phyloP scores from a whole-genome alignment of 1,140 invertebrate species.

The Pectinophora gossypiella region DNA sequence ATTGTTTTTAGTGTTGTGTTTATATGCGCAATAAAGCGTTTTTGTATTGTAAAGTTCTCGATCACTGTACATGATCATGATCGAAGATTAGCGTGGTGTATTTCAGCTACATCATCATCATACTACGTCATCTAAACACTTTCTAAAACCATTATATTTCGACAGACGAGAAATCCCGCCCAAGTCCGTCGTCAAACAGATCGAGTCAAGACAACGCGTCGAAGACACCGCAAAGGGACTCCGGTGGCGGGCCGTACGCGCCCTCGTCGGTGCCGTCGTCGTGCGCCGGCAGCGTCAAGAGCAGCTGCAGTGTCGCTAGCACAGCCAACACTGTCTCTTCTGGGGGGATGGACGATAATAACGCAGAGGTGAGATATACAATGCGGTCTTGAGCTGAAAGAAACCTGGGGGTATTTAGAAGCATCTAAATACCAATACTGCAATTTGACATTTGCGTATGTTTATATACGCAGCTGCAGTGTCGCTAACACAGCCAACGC shows the following conservation, averaged over 20 bases:
- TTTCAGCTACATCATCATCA: too few species aligned
- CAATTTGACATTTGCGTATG: too few species aligned
- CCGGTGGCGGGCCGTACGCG: slow-evolving; percentile 62
- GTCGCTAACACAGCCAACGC: slow-evolving; percentile 34
- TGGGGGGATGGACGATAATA: slow-evolving; percentile 9
- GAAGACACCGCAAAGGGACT: slow-evolving; percentile 65
- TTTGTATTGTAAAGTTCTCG: too few species aligned
- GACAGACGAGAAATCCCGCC: slow-evolving; percentile 71
- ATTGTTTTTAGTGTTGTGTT: too few species aligned
- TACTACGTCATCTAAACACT: too few species aligned
- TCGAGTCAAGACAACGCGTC: slow-evolving; percentile 65
- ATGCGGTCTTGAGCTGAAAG: too few species aligned
- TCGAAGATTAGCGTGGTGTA: too few species aligned
- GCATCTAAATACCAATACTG: too few species aligned
- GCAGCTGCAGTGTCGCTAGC: slow-evolving; percentile 50
- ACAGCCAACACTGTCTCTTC: slow-evolving; percentile 18
- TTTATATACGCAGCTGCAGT: slow-evolving; percentile 55
- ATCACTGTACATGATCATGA: too few species aligned
- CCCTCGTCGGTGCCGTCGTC: slow-evolving; percentile 48
- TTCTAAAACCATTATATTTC: too few species aligned
- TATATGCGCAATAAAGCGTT: too few species aligned
- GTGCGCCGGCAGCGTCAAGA: slow-evolving; percentile 36
- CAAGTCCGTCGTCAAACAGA: slow-evolving; percentile 67
- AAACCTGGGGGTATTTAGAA: too few species aligned
- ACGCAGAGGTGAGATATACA: slow-evolving; percentile 40